Conservation (phyloP, 2,888 invertebrate species). For the Callinectes sapidus region DNA sequence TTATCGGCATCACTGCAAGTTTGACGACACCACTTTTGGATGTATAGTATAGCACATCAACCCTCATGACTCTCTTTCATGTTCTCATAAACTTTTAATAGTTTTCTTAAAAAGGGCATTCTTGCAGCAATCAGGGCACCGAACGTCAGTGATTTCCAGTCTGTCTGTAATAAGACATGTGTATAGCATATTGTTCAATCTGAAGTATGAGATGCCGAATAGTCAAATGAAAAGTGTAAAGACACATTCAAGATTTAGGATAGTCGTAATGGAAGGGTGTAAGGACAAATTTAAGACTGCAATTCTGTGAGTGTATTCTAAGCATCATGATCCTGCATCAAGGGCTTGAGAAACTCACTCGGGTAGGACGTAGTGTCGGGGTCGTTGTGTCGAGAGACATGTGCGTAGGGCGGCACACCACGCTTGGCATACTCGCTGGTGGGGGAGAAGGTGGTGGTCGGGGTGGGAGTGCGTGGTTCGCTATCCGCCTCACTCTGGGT, state of each 20-base stretch:
- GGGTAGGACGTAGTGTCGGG: neutral
- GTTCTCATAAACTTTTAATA: too few species aligned
- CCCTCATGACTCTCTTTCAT: too few species aligned
- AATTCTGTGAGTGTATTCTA: neutral
- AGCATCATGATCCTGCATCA: neutral
- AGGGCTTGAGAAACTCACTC: neutral
- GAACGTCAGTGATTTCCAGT: neutral
- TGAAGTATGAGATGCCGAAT: neutral
- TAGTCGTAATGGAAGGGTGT: too few species aligned
- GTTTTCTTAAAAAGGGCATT: neutral
- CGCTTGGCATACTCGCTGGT: constrained; percentile 35
- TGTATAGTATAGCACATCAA: too few species aligned
- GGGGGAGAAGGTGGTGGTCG: constrained; percentile 51
- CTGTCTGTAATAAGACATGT: too few species aligned
- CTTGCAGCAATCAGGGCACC: neutral
- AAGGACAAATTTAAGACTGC: neutral
- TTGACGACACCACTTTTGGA: neutral
- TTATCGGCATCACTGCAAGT: neutral
- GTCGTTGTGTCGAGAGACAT: neutral
- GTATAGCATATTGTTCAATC: too few species aligned
- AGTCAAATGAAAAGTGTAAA: too few species aligned
- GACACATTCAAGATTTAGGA: too few species aligned
- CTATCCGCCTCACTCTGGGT: constrained; percentile 61
- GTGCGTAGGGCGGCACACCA: neutral
- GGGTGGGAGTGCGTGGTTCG: constrained; percentile 54